Conservation (phyloP, 2,113 vertebrate species). For the Myotis brandtii region DNA sequence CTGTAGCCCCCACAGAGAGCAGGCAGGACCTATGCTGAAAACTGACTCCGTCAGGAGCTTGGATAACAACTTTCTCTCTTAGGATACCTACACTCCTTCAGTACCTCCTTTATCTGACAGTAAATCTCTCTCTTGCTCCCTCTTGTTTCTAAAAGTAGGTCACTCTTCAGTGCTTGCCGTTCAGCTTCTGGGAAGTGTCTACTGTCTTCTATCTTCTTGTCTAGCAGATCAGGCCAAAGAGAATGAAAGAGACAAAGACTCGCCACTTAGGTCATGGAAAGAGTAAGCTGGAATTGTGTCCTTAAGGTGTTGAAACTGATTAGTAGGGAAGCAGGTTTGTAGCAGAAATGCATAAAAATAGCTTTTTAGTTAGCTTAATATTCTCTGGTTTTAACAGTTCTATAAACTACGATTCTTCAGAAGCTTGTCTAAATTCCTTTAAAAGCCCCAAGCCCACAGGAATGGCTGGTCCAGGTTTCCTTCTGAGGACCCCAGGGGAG, state of each 20-base stretch:
- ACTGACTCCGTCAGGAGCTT: neutral
- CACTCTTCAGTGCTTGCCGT: conserved; percentile 46
- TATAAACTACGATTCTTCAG: conserved; percentile 21
- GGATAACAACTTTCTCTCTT: neutral
- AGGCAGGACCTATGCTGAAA: neutral
- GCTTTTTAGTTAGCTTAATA: neutral
- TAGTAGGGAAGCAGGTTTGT: neutral
- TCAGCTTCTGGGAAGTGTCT: conserved; percentile 40
- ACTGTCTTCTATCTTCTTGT: conserved; percentile 35
- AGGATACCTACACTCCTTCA: neutral
- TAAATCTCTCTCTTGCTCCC: conserved; percentile 10
- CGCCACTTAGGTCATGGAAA: neutral
- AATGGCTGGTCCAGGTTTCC: conserved; percentile 15
- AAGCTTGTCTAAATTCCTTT: neutral
- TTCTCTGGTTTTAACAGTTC: conserved; percentile 17
- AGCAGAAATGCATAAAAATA: neutral
- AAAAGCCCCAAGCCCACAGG: neutral
- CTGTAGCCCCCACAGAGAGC: neutral
- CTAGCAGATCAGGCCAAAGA: conserved; percentile 5
- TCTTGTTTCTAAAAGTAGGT: conserved; percentile 73
- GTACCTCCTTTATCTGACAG: neutral
- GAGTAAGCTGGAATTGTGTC: conserved; percentile 28
- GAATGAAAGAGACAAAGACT: conserved; percentile 24
- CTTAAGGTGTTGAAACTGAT: conserved; percentile 26
- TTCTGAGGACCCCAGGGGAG: conserved; percentile 44